Evolutionary conservation across 2,113 vertebrate species (phyloP).

Genomic region (Cephalophus harveyi): DNA sequence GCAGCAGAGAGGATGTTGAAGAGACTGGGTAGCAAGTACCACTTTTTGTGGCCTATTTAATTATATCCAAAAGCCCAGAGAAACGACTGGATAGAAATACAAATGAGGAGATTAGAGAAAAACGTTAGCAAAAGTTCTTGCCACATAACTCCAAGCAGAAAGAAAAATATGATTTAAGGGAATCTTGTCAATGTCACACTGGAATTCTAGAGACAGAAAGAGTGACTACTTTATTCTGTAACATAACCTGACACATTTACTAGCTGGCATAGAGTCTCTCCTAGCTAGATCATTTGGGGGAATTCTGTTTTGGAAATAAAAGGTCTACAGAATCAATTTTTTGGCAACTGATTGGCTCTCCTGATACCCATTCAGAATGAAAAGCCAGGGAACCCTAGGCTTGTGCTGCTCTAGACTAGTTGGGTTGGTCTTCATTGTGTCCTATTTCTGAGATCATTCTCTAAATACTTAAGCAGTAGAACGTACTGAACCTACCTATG

Average conservation of each 20-base stretch:
- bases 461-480: conserved; percentile 14
- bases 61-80: conserved; percentile 1
- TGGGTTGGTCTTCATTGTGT: background rate
- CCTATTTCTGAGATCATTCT: conserved; percentile 16
- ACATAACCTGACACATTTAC: conserved; percentile 12
- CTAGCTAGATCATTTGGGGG: background rate
- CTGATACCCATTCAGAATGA: background rate
- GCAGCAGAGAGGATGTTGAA: background rate
- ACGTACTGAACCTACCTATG: conserved; percentile 9
- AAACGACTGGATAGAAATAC: conserved; percentile 28
- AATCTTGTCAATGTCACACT: conserved; percentile 12
- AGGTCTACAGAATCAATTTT: conserved; percentile 20
- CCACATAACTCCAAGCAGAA: conserved; percentile 10
- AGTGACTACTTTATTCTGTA: conserved; percentile 19
- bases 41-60: background rate
- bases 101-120: conserved; percentile 57
- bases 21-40: background rate
- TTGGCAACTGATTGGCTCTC: background rate
- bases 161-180: conserved; percentile 44
- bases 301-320: conserved; percentile 31
- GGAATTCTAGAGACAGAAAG: conserved; percentile 40
- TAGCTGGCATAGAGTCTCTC: conserved; percentile 7
- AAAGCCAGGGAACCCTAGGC: background rate
- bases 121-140: conserved; percentile 10
- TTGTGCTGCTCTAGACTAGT: background rate